Evolutionary conservation across 1,140 invertebrate species (phyloP), one percentile per base, ranked within the genome.

Genomic region (honey bee (Apis mellifera)): DNA sequence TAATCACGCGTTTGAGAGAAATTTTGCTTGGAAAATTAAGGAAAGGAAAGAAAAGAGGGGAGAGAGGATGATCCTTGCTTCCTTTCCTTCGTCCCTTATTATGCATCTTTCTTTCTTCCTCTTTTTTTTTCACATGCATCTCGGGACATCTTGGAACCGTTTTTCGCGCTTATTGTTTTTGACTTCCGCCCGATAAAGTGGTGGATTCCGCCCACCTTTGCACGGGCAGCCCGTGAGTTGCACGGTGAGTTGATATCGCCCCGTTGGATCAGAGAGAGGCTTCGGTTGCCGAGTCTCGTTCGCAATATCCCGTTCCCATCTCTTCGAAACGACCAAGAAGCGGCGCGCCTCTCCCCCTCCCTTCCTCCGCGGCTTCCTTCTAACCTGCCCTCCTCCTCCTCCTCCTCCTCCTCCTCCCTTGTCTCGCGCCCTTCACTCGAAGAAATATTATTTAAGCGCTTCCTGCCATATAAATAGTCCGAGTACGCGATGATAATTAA

Each of bases 371-470:
- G 21, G 42, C 42, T 59, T 52, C n/a, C 17, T 13, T 60, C 59
- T 59, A 57, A 48, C 65, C 13, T 52, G 69, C 70, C 55, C 9
- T 15, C 13, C 23, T 65, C 62, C 62, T 66, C 66, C 62, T 50
- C 23, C 57, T 52, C n/a, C 17, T 13, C 55, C 59, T 59, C 55
- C 9, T 15, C 13, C 23, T 65, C 62, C 62, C 23, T 4, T 11
- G 9, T 19, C 66, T 60, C 62, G 75, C 77, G 52, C 76, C 66
- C 83, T 64, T 72, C 26, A 87, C 89, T 90, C 88, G 84, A 86
- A 93, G 91, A 92, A 94, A 93, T 94, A 94, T 94, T 93, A 94
- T 94, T 94, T 93, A 94, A 94, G 91, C 91, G 92, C 91, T 94
- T 94, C 93, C 93, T 94, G 93, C 91, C 93, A 92, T 93, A 94